Percentiles rank a stretch among this genome's conserved stretches.
Evolutionary conservation across 2,797 vertebrate genomes (phyloP).

Genomic region (Clarias laeviceps): DNA sequence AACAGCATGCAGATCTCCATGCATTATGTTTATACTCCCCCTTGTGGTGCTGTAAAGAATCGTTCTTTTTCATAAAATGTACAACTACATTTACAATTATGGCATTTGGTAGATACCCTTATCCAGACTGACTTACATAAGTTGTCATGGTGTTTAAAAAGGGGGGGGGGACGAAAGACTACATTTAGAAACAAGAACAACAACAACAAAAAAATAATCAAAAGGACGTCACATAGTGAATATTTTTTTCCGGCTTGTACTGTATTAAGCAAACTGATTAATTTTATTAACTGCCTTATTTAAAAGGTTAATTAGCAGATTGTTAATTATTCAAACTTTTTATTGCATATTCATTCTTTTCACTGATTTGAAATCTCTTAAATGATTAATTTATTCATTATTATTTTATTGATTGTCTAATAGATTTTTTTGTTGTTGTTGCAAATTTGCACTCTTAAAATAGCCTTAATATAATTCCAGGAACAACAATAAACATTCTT

Average conservation of each 20-base stretch:
- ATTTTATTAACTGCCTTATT: neutral
- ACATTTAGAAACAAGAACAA: neutral
- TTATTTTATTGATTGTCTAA: neutral
- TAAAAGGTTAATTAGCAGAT: neutral
- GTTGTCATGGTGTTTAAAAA: too few species aligned
- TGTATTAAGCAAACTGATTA: neutral
- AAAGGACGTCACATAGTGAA: neutral
- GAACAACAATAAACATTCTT: neutral
- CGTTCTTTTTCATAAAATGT: neutral
- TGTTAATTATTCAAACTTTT: neutral
- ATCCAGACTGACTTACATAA: too few species aligned
- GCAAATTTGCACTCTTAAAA: neutral
- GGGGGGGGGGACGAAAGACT: neutral
- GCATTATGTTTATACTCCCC: constrained; percentile 22
- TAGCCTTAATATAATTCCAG: neutral
- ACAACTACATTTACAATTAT: too few species aligned
- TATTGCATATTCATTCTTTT: neutral
- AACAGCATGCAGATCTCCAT: neutral
- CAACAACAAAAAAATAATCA: neutral
- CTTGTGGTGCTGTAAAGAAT: constrained; percentile 34
- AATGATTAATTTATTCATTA: neutral
- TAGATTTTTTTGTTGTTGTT: neutral
- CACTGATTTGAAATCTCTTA: neutral
- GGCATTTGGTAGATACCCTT: too few species aligned
- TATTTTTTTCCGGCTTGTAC: neutral